Base-by-base conservation (phyloP, 2,888 invertebrate species). In the Polietes domitor region DNA sequence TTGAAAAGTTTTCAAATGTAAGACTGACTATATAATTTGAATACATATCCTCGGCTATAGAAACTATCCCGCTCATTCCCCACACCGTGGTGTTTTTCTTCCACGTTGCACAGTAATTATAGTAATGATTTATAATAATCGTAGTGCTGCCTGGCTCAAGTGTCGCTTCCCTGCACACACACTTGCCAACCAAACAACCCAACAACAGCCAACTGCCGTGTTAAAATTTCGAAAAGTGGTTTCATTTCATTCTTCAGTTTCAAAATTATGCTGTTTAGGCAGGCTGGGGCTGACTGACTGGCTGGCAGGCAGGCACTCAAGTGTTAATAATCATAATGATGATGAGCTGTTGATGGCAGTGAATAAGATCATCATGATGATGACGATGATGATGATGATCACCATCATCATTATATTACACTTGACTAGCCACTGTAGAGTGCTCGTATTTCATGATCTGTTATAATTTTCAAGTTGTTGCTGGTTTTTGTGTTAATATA, bases 121-220 rank as follows among this genome's bases (percentile, higher is more conserved):
- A 65, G 21, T 65, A 37, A 65, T 37, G 37, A 65, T 65, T 65
- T 65, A 63, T 63, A 63, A 63, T 65, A 65, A 65, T 65, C 19
- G 15, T 41, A 53, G 19, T 10, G 1, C 21, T 9, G 21, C 21
- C 19, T 17, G 6, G 15, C 53, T 53, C 53, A 2, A 9, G 4
- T 53, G 53, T 53, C 21, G 2, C 37, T 50, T 12, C 50, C 3
- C 50, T 19, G 10, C 3, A 43, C 43, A 43, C 7, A 43, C n/a
- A n/a, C n/a, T n/a, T n/a, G n/a, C n/a, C n/a, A n/a, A n/a, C n/a
- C n/a, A n/a, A n/a, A n/a, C n/a, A n/a, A n/a, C n/a, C n/a, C n/a
- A n/a, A n/a, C n/a, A n/a, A n/a, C n/a, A n/a, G n/a, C n/a, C n/a
- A n/a, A n/a, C n/a, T n/a, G n/a, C n/a, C n/a, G n/a, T 2, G 19